These are phyloP conservation scores for Aphidius gifuensis DNA, from an alignment of 1,140 invertebrate genomes.

Conservation along the genomic window DNA sequence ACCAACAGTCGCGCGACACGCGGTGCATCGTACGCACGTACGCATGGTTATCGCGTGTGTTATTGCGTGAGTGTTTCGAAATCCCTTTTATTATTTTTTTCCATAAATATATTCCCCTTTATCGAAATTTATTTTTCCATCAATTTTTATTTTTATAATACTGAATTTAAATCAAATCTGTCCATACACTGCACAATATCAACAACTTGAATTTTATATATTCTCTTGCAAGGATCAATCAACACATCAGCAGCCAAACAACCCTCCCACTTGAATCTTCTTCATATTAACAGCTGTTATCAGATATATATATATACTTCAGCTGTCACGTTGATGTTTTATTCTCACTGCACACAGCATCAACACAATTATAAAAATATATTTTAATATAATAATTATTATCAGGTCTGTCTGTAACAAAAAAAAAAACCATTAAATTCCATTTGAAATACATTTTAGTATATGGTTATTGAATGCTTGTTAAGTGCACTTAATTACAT, in stretches of 20 bases:
- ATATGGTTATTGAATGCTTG: too few species aligned
- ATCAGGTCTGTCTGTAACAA: too few species aligned
- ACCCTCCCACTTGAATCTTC: not conserved
- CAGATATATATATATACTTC: not conserved
- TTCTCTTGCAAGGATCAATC: not conserved
- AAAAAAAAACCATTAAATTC: too few species aligned
- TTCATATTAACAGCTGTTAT: constrained; percentile 3
- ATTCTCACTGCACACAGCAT: not conserved
- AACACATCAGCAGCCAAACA: not conserved
- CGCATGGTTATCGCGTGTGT: constrained; percentile 21
- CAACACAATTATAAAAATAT: too few species aligned
- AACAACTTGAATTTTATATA: too few species aligned
- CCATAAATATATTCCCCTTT: not conserved
- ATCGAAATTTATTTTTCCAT: too few species aligned
- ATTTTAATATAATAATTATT: too few species aligned
- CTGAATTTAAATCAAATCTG: too few species aligned
- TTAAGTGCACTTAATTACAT: too few species aligned
- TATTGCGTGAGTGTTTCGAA: constrained; percentile 17
- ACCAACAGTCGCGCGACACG: constrained; percentile 47
- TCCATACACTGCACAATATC: too few species aligned
- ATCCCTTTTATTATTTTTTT: constrained; percentile 13
- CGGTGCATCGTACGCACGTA: constrained; percentile 42
- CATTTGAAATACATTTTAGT: too few species aligned
- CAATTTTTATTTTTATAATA: too few species aligned
- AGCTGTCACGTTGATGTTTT: constrained; percentile 5